Percentiles rank a stretch among this genome's conserved stretches.
Conservation (phyloP, 2,888 invertebrate genomes). For the Diabrotica balteata region DNA sequence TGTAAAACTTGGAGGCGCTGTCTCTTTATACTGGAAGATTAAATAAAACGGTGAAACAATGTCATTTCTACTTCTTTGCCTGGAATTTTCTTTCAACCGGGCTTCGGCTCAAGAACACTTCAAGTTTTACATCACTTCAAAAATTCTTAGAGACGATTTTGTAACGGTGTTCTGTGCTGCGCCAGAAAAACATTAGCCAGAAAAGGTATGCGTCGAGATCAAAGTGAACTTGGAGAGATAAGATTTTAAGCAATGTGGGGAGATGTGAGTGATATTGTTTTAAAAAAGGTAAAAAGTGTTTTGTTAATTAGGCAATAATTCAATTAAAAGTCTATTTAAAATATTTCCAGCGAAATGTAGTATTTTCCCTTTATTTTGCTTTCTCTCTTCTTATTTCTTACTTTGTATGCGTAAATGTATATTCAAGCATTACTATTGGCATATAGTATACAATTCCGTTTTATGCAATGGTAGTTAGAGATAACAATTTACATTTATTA, state of each 20-base stretch:
- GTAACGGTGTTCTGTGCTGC: slow-evolving; percentile 1
- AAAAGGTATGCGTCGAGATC: slow-evolving; percentile 12
- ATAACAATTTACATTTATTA: no score
- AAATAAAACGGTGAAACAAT: slow-evolving; percentile 50
- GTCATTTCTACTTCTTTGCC: slow-evolving; percentile 37
- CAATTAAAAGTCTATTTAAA: no score
- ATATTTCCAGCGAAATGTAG: no score
- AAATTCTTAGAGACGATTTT: slow-evolving; percentile 23
- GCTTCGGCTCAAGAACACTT: slow-evolving; percentile 23
- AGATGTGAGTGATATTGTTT: not conserved
- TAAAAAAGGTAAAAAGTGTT: no score
- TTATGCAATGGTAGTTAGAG: no score
- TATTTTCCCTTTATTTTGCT: no score
- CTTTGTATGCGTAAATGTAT: no score
- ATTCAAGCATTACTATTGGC: no score
- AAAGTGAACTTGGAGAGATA: slow-evolving; percentile 4
- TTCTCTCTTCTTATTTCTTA: no score
- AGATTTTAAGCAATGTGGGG: slow-evolving; percentile 7
- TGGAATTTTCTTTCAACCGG: slow-evolving; percentile 42
- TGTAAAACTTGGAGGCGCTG: slow-evolving; percentile 42
- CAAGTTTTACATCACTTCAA: slow-evolving; percentile 25
- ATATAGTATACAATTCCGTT: no score
- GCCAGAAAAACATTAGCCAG: slow-evolving; percentile 6
- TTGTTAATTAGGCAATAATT: no score
- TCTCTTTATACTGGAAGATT: slow-evolving; percentile 46